Evolutionary conservation across 2,888 invertebrate genomes (phyloP), one percentile per base, ranked within the genome.

Genomic region (Eristalis arbustorum): DNA sequence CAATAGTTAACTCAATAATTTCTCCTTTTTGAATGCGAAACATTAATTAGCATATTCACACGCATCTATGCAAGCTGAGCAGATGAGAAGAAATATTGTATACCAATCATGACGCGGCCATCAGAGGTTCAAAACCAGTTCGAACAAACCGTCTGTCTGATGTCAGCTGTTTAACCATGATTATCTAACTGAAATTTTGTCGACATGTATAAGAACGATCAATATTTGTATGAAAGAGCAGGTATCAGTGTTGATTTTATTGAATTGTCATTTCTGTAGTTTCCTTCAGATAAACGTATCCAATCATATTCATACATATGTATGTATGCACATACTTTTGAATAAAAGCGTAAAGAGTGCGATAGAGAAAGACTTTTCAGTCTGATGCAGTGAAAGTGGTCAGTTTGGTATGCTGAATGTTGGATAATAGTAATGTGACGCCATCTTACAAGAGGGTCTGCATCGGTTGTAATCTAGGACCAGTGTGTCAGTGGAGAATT

Each of bases 401-500:
- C 77, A 66, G 66, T 23, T 62, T 73, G 64, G 69, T 78, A 61
- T 75, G 76, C 59, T 76, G 59, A 14, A 66, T 49, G 49, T 85
- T 85, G 73, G 66, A 61, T 85, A 85, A 85, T 69, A 64, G 3
- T n/a, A 4, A 42, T 14, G 18, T 23, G 75, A 25, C 23, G 59
- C 23, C 25, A 25, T 49, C 49, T 8, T 18, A 49, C 8, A 49
- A 49, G 49, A 18, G 1, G 25, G 6, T 63, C 34, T 49, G 69
- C 71, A 23, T 42, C 57, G 49, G 59, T 69, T 69, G 69, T 63
- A 57, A 64, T n/a, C 57, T 71, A 59, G 66, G 68, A 66, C 64
- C 59, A 66, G 81, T 85, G 62, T 85, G 85, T 76, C 82, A 85
- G 85, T 85, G 66, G 85, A 57, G 76, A 85, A 77, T 34, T 64